Evolutionary conservation across 1,140 invertebrate species (phyloP), one percentile per base, ranked within the genome.

Genomic region (Heliconius hewitsoni): DNA sequence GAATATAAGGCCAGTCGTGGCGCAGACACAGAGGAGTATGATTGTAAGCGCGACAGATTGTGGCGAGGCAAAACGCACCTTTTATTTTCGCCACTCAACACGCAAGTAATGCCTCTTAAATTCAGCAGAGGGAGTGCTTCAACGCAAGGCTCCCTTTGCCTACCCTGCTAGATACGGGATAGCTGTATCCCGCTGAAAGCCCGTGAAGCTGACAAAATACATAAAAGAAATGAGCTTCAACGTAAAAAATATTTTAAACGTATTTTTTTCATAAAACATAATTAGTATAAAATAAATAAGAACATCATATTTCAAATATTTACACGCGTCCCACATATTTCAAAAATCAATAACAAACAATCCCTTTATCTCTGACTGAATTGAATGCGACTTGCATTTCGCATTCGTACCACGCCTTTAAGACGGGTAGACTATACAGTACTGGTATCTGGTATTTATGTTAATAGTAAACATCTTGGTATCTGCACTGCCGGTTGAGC

Each of bases 401-500:
- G 42, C 52, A 80, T 80, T 80, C 78, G 71, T 78, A 74, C 50
- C 60, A 71, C 60, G 76, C 50, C 50, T 66, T 50, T 23, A 37
- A 23, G 57, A 34, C 37, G 50, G 46, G 46, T 74, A 77, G 70
- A 71, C 79, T 73, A 57, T 60, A 42, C 34, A 55, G 42, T 79
- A 79, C 73, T 79, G 74, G 73, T 74, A 75, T 50, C 80, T 78
- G 57, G 80, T 78, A 81, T 81, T 81, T 81, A 81, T 81, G 73
- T 81, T 78, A 81, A 78, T 81, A 78, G 80, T 81, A 78, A 78
- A 78, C 76, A 78, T 66, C 46, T 42, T 75, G 57, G 75, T 78
- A 81, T 78, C 80, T 78, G 76, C 76, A 81, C 27, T 75, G 80
- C 60, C 60, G 80, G 74, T 39, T 71, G 19, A 42, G 79, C 76